A percentile compares a stretch with the other conserved stretches of the same genome.
phyloP scores from a whole-genome alignment of 2,888 invertebrate genomes.

The Lymantria monacha region DNA sequence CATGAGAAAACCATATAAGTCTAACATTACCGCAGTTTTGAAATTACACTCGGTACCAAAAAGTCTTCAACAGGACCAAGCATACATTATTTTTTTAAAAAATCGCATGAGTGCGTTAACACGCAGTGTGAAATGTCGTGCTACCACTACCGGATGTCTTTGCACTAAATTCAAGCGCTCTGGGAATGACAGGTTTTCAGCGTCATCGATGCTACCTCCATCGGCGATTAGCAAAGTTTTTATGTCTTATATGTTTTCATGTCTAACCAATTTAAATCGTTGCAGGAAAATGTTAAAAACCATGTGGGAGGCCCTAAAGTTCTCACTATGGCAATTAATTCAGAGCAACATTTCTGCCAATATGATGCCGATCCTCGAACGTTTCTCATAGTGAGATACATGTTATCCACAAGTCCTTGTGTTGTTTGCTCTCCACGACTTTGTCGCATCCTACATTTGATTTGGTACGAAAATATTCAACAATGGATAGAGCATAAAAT shows the following conservation, averaged over 20 bases:
- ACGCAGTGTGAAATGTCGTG: conserved; percentile 7
- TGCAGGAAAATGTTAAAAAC: conserved; percentile 37
- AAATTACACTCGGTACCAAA: not conserved
- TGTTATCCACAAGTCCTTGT: conserved; percentile 14
- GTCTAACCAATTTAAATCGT: conserved; percentile 39
- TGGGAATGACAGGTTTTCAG: conserved; percentile 3
- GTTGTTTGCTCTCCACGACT: conserved; percentile 18
- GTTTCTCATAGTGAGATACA: conserved; percentile 1
- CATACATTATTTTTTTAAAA: not conserved
- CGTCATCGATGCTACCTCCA: not conserved
- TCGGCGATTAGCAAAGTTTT: conserved; percentile 36
- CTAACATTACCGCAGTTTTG: conserved; percentile 1
- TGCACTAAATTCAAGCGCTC: conserved; percentile 7
- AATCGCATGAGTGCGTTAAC: conserved; percentile 11
- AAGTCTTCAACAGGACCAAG: conserved; percentile 1
- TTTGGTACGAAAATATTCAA: conserved; percentile 34
- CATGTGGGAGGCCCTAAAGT: conserved; percentile 42
- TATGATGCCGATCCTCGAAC: conserved; percentile 15
- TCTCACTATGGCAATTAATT: conserved; percentile 42
- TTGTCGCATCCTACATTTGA: conserved; percentile 31
- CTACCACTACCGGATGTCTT: conserved; percentile 8
- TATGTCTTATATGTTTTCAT: too few species aligned
- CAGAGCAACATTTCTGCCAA: conserved; percentile 36
- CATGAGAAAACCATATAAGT: too few species aligned
- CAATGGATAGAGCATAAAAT: conserved; percentile 40